phyloP scores from a whole-genome alignment of 2,113 vertebrate species.

The Ophiodon elongatus region DNA sequence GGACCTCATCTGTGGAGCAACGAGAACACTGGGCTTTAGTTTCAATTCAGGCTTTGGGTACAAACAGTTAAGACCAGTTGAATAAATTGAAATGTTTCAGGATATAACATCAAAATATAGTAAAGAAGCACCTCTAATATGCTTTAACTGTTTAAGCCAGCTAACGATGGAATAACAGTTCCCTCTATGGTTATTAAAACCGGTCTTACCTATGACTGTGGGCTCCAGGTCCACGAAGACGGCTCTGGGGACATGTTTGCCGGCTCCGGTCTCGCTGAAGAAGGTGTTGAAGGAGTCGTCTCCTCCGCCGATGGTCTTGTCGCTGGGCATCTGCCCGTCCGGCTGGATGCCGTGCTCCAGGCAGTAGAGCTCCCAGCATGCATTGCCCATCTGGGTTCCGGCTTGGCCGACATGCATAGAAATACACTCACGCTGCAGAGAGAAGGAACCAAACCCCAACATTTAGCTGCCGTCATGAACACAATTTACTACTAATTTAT shows the following conservation, averaged over 20 bases:
- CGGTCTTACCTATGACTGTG: conserved; percentile 76
- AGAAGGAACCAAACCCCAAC: background rate
- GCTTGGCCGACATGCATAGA: conserved; percentile 81
- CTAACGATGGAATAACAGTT: background rate
- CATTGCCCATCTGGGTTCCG: conserved; percentile 90
- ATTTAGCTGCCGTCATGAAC: too few relatives aligned
- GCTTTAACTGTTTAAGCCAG: background rate
- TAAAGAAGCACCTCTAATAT: too few relatives aligned
- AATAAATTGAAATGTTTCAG: background rate
- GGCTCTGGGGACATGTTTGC: conserved; percentile 79
- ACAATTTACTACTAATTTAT: too few relatives aligned
- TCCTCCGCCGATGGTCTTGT: conserved; percentile 77
- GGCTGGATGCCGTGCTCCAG: conserved; percentile 91
- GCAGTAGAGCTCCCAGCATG: conserved; percentile 93
- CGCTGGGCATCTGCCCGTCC: conserved; percentile 78
- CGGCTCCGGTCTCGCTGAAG: conserved; percentile 82
- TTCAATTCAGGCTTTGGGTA: background rate
- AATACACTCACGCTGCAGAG: conserved; percentile 74
- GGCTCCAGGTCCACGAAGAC: conserved; percentile 82
- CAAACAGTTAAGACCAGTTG: background rate
- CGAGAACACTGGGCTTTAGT: background rate
- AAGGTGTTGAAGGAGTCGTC: conserved; percentile 83
- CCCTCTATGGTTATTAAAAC: background rate
- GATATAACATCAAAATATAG: background rate
- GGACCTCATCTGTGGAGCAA: conserved; percentile 82